Evolutionary conservation across 2,797 vertebrate species (phyloP), one percentile per base, ranked within the genome.

Genomic region (Adrianichthys oophorus): DNA sequence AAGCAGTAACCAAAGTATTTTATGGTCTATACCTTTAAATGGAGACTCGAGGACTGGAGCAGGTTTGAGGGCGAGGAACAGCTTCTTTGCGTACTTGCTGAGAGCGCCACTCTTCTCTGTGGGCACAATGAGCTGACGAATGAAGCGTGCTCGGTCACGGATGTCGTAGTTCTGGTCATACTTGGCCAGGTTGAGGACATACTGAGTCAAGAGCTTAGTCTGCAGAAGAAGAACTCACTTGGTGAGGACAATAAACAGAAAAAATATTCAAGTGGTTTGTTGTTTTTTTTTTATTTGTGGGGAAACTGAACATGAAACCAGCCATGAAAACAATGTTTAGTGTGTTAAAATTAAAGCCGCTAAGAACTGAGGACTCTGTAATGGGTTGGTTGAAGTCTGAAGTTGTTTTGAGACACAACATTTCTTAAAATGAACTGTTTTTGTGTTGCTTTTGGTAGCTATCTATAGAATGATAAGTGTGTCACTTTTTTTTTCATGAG

Each of bases 121-220:
- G 56, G 98, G 98, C 23, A 98, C 96, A 0, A 99, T 97, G 64
- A 99, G 96, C 89, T 99, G 98, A 45, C 98, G 94, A 46, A 98
- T 98, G 80, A 99, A 99, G 59, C 98, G 94, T 0, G 97, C 97
- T 4, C 98, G 92, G 64, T 99, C 98, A 0, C 98, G 93, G 81
- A 99, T 99, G 78, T 99, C 98, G 0, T 99, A 99, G 87, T 99
- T 99, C 88, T 99, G 98, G 86, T 99, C 98, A 0, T 99, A 99
- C 78, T 99, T 99, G 70, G 98, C 97, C 90, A 99, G 75, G 76
- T 98, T 99, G 85, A 99, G 93, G 46, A 99, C 96, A 0, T 99
- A 99, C 86, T 99, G 98, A 1, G 97, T 99, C 76, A 99, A 88
- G 56, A 99, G 93, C 84, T 99, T 99, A 73, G 95, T 98, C 98